phyloP scores from a whole-genome alignment of 1,140 invertebrate genomes.

The Bacillus rossius region DNA sequence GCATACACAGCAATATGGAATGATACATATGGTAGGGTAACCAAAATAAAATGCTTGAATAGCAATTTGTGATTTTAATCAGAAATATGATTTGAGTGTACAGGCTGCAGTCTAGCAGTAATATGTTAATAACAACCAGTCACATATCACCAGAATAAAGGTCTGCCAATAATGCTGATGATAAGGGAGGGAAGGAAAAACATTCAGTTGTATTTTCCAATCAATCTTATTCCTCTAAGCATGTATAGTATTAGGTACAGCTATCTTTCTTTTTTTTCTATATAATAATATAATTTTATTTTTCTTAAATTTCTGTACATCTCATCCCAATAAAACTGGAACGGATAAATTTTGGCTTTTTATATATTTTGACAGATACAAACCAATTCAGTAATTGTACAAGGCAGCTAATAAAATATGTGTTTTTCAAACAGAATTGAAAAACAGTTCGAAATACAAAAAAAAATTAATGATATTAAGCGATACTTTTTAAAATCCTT shows the following conservation, averaged over 20 bases:
- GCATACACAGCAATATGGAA: too few relatives aligned
- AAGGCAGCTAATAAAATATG: conserved; percentile 12
- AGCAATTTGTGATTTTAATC: too few relatives aligned
- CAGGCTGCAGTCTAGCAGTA: too few relatives aligned
- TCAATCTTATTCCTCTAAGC: conserved; percentile 13
- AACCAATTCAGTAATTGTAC: conserved; percentile 14
- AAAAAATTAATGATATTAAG: conserved; percentile 12
- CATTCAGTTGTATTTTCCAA: too few relatives aligned
- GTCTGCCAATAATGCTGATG: too few relatives aligned
- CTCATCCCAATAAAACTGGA: conserved; percentile 43
- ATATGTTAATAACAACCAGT: too few relatives aligned
- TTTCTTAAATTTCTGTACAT: conserved; percentile 15
- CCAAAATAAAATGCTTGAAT: too few relatives aligned
- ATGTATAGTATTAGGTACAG: conserved; percentile 12
- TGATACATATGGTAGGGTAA: too few relatives aligned
- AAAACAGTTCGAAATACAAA: conserved; percentile 18
- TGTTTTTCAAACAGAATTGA: conserved; percentile 20
- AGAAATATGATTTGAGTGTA: too few relatives aligned
- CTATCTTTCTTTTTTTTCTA: conserved; percentile 6
- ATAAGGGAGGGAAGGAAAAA: too few relatives aligned
- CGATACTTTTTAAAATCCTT: conserved; percentile 7
- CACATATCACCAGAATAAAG: too few relatives aligned
- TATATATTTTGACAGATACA: conserved; percentile 10
- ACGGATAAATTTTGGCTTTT: conserved; percentile 19
- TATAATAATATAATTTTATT: conserved; percentile 7